phyloP scores from a whole-genome alignment of 2,797 vertebrate species.

The Molossus molossus region DNA sequence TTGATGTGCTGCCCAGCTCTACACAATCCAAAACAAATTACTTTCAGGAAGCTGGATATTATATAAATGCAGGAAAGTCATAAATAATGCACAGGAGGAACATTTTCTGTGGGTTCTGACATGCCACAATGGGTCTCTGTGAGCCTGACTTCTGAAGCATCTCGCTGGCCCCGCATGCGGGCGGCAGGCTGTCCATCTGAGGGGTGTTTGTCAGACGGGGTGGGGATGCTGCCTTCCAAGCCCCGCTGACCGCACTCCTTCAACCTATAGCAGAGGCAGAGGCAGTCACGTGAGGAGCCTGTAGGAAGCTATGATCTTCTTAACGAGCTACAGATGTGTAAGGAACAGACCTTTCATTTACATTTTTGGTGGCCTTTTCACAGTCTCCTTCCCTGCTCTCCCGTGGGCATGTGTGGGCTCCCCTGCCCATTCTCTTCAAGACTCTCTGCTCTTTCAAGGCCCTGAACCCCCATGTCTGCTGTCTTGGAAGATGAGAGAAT shows the following conservation, averaged over 20 bases:
- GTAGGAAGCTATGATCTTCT: constrained; percentile 76
- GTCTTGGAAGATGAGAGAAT: not conserved
- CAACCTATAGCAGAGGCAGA: constrained; percentile 75
- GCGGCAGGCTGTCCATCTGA: not conserved
- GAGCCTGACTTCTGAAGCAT: constrained; percentile 74
- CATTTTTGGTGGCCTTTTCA: constrained; percentile 64
- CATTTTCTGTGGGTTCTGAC: constrained; percentile 89
- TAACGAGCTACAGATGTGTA: constrained; percentile 87
- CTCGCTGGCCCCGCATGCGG: constrained; percentile 58
- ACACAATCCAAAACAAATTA: constrained; percentile 93
- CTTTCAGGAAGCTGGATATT: constrained; percentile 93
- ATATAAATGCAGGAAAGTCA: constrained; percentile 92
- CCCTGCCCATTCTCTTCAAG: not conserved
- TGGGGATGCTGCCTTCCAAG: constrained; percentile 10
- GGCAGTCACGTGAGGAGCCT: constrained; percentile 60
- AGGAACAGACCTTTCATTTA: constrained; percentile 86
- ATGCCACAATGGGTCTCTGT: constrained; percentile 86
- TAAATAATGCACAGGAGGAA: constrained; percentile 91
- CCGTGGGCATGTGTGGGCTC: not conserved
- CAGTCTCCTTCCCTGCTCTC: not conserved
- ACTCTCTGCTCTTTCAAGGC: not conserved
- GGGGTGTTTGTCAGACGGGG: not conserved
- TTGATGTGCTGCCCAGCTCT: constrained; percentile 94
- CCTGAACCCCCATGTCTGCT: not conserved
- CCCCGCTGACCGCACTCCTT: constrained; percentile 47